Conservation (phyloP, 64 coral and sea anemone species). For the Stylophora pistillata region DNA sequence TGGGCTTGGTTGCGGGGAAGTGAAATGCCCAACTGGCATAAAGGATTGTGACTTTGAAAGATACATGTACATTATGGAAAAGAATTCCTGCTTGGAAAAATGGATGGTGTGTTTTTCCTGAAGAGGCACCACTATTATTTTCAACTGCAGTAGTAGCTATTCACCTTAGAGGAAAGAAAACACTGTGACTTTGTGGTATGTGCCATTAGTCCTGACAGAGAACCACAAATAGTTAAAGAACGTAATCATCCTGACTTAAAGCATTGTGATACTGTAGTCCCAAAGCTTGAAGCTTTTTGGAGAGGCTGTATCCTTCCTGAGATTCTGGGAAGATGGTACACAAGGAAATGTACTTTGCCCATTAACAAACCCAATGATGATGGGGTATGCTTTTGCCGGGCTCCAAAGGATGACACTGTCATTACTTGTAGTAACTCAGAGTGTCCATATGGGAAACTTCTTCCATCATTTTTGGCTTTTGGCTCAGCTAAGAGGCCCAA, state of each 20-base stretch:
- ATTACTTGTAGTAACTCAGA: conserved; percentile 52
- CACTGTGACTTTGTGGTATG: conserved; percentile 48
- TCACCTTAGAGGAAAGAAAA: conserved; percentile 21
- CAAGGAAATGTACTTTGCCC: conserved; percentile 49
- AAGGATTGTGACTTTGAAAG: conserved; percentile 44
- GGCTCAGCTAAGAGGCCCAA: conserved; percentile 17
- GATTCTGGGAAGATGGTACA: conserved; percentile 40
- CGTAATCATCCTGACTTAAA: conserved; percentile 28
- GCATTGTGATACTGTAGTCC: conserved; percentile 1
- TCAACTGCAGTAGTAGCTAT: conserved; percentile 45
- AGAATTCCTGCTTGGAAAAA: conserved; percentile 54
- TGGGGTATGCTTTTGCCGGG: conserved; percentile 70
- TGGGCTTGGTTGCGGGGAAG: conserved; percentile 54
- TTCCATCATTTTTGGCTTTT: conserved; percentile 39
- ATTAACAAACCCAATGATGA: conserved; percentile 2
- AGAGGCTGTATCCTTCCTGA: conserved; percentile 46
- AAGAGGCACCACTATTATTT: conserved; percentile 47
- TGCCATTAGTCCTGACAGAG: neutral
- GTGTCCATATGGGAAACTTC: conserved; percentile 62
- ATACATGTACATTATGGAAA: conserved; percentile 1
- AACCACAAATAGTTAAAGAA: conserved; percentile 12
- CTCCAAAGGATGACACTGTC: conserved; percentile 13
- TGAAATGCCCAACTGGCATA: conserved; percentile 55
- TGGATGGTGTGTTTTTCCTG: conserved; percentile 13
- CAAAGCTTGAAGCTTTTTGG: conserved; percentile 42